A percentile compares a stretch with the other conserved stretches of the same genome.
Evolutionary conservation across 92 coral and sea anemone genomes (phyloP).

Genomic region (Porites cylindrica): DNA sequence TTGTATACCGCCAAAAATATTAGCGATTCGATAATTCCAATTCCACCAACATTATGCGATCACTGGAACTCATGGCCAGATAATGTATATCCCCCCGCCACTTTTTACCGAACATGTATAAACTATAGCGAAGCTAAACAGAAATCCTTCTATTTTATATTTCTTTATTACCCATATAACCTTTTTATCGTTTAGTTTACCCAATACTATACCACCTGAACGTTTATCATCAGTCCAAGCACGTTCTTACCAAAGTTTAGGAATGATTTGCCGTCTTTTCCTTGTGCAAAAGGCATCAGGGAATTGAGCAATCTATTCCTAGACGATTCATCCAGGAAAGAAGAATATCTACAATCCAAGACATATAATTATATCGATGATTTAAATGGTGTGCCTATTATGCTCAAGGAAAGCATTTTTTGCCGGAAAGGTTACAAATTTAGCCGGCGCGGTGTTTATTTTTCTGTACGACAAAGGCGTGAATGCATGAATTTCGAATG

Average conservation of each 20-base stretch:
- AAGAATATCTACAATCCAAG: background rate
- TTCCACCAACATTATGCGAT: no score
- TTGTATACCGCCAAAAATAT: no score
- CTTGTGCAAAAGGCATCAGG: slow-evolving; percentile 28
- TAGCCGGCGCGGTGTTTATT: background rate
- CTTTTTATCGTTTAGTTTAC: background rate
- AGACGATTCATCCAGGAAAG: background rate
- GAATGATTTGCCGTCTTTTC: slow-evolving; percentile 33
- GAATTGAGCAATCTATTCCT: background rate
- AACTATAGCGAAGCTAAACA: no score
- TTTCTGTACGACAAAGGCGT: no score
- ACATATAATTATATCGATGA: background rate
- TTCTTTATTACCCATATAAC: no score
- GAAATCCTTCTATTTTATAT: background rate
- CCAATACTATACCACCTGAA: background rate
- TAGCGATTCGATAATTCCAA: no score
- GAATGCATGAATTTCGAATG: no score
- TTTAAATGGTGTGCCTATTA: background rate
- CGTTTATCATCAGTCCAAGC: background rate
- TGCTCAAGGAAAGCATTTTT: background rate
- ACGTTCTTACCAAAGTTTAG: slow-evolving; percentile 37
- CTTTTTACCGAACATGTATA: no score
- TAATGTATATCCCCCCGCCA: no score
- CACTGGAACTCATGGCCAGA: no score
- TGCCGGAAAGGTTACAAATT: background rate